These are phyloP conservation scores for Cheilosia variabilis DNA, from an alignment of 2,888 invertebrate species.

Conservation along the genomic window DNA sequence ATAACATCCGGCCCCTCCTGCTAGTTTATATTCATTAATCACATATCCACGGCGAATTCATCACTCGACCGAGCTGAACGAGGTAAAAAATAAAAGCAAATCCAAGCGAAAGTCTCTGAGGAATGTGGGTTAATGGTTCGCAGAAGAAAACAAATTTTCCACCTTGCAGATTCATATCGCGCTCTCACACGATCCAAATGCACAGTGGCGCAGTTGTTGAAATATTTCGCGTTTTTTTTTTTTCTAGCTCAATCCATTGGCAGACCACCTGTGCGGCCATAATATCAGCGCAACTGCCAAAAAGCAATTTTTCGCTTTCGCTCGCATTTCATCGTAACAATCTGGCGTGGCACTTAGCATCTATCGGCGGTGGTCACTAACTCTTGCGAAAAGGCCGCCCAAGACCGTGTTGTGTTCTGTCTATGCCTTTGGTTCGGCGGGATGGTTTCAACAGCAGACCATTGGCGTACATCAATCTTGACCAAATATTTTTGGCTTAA, in stretches of 20 bases:
- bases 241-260: conserved; percentile 25
- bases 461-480: conserved; percentile 71
- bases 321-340: conserved; percentile 69
- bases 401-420: neutral
- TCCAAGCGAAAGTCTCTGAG: conserved; percentile 38
- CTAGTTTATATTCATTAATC: conserved; percentile 48
- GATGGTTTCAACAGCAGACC: conserved; percentile 26
- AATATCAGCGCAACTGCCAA: conserved; percentile 69
- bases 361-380: conserved; percentile 27
- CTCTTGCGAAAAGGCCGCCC: conserved; percentile 9
- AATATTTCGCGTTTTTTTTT: conserved; percentile 47
- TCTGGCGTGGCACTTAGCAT: conserved; percentile 57
- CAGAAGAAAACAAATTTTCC: conserved; percentile 31
- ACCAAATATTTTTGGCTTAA: conserved; percentile 77
- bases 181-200: conserved; percentile 59
- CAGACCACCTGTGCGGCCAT: conserved; percentile 68
- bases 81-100: conserved; percentile 31
- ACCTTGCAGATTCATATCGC: conserved; percentile 57
- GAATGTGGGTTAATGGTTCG: conserved; percentile 58
- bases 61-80: conserved; percentile 43
- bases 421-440: neutral
- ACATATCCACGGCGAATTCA: conserved; percentile 42
- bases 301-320: conserved; percentile 73
- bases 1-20: conserved; percentile 45
- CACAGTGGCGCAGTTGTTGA: conserved; percentile 44